Base-by-base conservation (phyloP, 1,140 invertebrate species). In the Adoxophyes honmai region DNA sequence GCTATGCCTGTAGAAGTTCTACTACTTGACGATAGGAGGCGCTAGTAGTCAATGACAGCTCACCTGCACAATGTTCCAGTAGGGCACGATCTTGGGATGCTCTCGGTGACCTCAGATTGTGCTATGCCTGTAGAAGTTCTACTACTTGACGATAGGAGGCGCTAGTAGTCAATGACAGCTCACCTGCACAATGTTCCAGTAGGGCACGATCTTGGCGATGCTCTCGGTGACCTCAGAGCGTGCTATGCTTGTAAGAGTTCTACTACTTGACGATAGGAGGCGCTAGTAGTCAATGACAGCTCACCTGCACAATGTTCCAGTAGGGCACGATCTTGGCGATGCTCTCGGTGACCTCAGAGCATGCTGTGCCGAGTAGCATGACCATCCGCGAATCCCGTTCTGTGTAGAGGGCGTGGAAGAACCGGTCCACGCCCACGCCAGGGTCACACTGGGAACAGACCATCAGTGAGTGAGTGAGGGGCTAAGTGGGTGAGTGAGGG, bases 21-120 rank as follows among this genome's bases (percentile, higher is more conserved):
- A n/a, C n/a, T n/a, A n/a, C n/a, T n/a, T n/a, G n/a, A n/a, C n/a
- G n/a, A n/a, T n/a, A n/a, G n/a, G n/a, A n/a, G n/a, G n/a, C n/a
- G n/a, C n/a, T n/a, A n/a, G n/a, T n/a, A n/a, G n/a, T n/a, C n/a
- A n/a, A n/a, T n/a, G n/a, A n/a, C n/a, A n/a, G n/a, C n/a, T n/a
- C 89, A 96, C 95, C 92, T 98, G 94, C 7, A 97, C 91, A 64
- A 98, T 94, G 77, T 97, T 97, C 96, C 96, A 97, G 75, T 97
- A 96, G 8, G 95, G 94, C 8, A 96, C 95, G 56, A 98, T 94
- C 86, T 97, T 95, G 4, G 96, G 34, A 98, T 89, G 63, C 94
- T 95, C 86, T 97, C 96, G 0, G 96, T 97, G 14, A 97, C 96
- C 69, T 97, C 96, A 0, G 95, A 96, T 75, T 95, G 97, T 0